Evolutionary conservation across 2,113 vertebrate genomes (phyloP).

Genomic region (Phalacrocorax carbo): DNA sequence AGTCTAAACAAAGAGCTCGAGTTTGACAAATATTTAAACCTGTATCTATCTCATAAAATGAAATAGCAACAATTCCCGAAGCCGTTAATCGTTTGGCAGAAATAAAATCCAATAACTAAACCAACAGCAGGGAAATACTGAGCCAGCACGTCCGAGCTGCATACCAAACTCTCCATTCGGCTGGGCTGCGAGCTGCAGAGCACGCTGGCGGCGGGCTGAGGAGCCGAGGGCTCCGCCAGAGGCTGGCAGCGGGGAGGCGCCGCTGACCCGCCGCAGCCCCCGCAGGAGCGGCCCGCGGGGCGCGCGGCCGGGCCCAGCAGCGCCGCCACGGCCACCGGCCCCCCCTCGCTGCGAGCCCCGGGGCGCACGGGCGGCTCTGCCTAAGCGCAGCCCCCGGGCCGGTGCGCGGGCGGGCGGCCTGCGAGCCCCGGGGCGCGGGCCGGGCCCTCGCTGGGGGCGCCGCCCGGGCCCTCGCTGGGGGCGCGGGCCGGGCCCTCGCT

Average conservation of each 20-base stretch:
- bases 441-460: too few species aligned
- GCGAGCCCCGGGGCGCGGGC: fast-evolving
- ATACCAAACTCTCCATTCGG: neutral
- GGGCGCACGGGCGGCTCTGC: neutral
- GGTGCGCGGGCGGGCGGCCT: fast-evolving
- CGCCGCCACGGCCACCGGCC: fast-evolving
- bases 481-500: too few species aligned
- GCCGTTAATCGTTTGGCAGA: neutral
- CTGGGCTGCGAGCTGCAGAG: neutral
- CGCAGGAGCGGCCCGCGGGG: fast-evolving
- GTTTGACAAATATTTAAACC: conserved; percentile 21
- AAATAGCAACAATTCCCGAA: neutral
- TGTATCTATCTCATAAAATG: neutral
- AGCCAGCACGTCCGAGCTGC: neutral
- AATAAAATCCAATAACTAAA: neutral
- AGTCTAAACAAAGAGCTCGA: neutral
- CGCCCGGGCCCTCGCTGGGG: too few species aligned
- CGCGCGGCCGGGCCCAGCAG: neutral
- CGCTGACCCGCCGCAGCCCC: fast-evolving
- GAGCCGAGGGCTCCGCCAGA: fast-evolving
- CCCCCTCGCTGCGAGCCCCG: fast-evolving
- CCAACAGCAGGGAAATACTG: neutral
- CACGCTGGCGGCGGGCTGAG: neutral
- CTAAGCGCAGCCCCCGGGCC: fast-evolving
- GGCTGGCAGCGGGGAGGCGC: neutral